A percentile compares a stretch with the other conserved stretches of the same genome.
Conservation (phyloP, 2,888 invertebrate species). For the Trichogramma evanescens region DNA sequence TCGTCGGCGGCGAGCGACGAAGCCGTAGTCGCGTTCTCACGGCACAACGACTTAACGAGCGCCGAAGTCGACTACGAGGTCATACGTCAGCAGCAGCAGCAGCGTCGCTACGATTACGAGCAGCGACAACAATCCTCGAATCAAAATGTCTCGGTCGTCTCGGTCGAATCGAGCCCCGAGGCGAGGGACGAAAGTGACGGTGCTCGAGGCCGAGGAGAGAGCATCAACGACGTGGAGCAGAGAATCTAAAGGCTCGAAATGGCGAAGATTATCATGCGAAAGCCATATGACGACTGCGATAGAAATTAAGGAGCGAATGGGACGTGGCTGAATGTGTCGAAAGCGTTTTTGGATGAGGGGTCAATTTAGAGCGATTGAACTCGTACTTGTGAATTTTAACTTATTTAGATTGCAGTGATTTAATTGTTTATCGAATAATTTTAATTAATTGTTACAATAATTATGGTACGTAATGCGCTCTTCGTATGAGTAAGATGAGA, state of each 20-base stretch:
- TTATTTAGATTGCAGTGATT: too few relatives aligned
- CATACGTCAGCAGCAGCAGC: slow-evolving; percentile 42
- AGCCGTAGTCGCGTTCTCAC: too few relatives aligned
- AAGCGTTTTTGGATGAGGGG: too few relatives aligned
- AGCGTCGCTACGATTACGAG: slow-evolving; percentile 37
- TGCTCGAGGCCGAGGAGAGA: slow-evolving; percentile 46
- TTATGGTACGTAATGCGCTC: too few relatives aligned
- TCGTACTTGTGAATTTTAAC: too few relatives aligned
- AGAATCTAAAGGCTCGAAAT: slow-evolving; percentile 25
- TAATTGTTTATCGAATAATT: too few relatives aligned
- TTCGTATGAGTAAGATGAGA: too few relatives aligned
- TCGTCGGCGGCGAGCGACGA: neutral
- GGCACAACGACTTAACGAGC: too few relatives aligned
- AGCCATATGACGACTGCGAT: neutral
- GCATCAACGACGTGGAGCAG: slow-evolving; percentile 47
- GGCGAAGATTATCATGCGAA: slow-evolving; percentile 18
- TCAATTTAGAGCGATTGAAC: too few relatives aligned
- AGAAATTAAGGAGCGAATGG: too few relatives aligned
- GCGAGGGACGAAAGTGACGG: slow-evolving; percentile 16
- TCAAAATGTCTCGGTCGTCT: neutral
- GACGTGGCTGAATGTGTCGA: too few relatives aligned
- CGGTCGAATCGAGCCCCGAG: neutral
- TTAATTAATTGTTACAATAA: too few relatives aligned
- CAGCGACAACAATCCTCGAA: neutral
- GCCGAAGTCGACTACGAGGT: slow-evolving; percentile 55